Base-by-base conservation (phyloP, 1,140 invertebrate species). In the Phymorhynchus buccinoides region DNA sequence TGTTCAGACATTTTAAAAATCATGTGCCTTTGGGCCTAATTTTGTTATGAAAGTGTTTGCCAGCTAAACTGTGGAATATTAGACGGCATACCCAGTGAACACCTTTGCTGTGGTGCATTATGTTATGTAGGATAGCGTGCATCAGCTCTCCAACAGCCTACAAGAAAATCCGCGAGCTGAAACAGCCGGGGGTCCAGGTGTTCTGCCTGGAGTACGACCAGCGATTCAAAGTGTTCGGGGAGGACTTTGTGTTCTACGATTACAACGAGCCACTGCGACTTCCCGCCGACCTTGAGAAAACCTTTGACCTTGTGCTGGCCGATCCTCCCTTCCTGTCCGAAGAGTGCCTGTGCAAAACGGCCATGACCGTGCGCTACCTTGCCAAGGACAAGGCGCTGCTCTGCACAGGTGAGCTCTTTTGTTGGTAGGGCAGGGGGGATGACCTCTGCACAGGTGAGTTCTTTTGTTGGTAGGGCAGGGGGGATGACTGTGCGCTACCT, bases 251-350 rank as follows among this genome's bases (percentile, higher is more conserved):
- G 37, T 95, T 95, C 83, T 99, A 98, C 90, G 97, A 99, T 92
- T 99, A 98, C 90, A 97, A 97, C 86, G 92, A 94, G 27, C 97
- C 97, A 7, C 92, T 96, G 56, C 94, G 96, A 78, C 90, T 99
- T 22, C 95, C 96, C 0, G 87, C 93, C 84, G 94, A 96, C 0
- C 93, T 95, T 42, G 93, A 94, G 73, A 86, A 91, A 30, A 92
- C 92, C 37, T 99, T 96, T 94, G 96, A 98, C 93, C 89, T 99
- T 30, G 96, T 99, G 3, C 94, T 99, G 82, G 97, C 96, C 0
- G 98, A 99, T 94, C 98, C 98, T 18, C 98, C 98, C 18, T 99
- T 98, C 94, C 93, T 99, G 9, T 96, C 97, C 0, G 96, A 97
- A 88, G 98, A 99, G 93, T 99, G 98, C 94, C 94, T 99, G 30